Percentiles rank a stretch among this genome's conserved stretches.
Conservation (phyloP, 2,797 vertebrate species). For the Ambastaia sidthimunki region DNA sequence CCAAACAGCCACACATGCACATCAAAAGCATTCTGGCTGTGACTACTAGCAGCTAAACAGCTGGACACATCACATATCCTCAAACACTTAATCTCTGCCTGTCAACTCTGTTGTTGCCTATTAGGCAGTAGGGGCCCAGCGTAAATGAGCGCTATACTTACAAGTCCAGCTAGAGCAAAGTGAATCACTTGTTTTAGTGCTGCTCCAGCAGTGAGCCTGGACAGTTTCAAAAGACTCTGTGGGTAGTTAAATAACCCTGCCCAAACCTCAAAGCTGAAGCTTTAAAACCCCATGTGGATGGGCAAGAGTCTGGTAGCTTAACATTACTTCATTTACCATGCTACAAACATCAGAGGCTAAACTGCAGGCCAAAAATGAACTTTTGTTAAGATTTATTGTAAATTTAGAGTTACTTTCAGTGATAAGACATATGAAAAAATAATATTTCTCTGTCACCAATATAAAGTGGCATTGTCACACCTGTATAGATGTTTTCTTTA, state of each 20-base stretch:
- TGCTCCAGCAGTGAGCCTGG: slow-evolving; percentile 11
- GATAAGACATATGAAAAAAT: too few species aligned
- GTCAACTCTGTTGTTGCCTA: not conserved
- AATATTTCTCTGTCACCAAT: too few species aligned
- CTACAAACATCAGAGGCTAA: not conserved
- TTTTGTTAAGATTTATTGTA: too few species aligned
- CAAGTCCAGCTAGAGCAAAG: slow-evolving; percentile 10
- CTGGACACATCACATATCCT: not conserved
- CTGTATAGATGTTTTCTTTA: slow-evolving; percentile 28
- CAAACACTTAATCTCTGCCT: not conserved
- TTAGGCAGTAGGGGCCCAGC: not conserved
- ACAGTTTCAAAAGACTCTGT: slow-evolving; percentile 1
- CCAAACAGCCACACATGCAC: not conserved
- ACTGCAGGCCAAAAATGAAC: not conserved
- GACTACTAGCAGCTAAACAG: not conserved
- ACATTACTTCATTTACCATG: not conserved
- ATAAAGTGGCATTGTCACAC: not conserved
- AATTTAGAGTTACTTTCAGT: too few species aligned
- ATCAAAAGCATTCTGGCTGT: not conserved
- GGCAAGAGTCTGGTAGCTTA: slow-evolving; percentile 9
- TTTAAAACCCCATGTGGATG: not conserved
- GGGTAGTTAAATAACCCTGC: not conserved
- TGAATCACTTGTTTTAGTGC: not conserved
- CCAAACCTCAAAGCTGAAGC: not conserved
- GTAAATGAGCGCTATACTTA: slow-evolving; percentile 5